Evolutionary conservation across 2,113 vertebrate species (phyloP), one percentile per base, ranked within the genome.

Genomic region (Saguinus midas): DNA sequence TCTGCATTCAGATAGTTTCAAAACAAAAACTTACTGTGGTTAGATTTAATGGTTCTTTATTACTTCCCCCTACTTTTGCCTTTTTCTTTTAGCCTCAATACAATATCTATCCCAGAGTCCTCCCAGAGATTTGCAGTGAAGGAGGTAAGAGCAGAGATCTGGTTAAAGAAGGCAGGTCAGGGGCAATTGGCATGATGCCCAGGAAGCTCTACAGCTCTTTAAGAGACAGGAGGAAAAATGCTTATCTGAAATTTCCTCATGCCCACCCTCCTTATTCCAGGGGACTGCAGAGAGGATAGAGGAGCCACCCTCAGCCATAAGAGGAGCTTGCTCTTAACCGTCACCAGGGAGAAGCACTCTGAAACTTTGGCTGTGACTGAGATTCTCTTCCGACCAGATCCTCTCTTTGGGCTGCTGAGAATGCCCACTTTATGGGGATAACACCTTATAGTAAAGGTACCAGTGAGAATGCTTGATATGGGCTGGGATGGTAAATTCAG

Each of bases 181-280:
- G 32, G 2, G 8, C 1, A 43, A 37, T 35, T 0, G 9, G 29
- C 13, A 61, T 3, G 40, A 8, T 21, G 27, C 2, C 73, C 40
- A 29, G 50, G 40, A 87, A 68, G n/a, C 37, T n/a, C 82, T 66
- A 9, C 1, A 35, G n/a, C 37, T 35, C 29, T 45, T 86, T 48
- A 48, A 81, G 79, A 50, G 32, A 64, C 13, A 27, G 68, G 9
- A 6, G 13, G 57, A 20, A 64, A 81, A 61, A 37, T 35, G 70
- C 37, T 40, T 20, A 20, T 29, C 58, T 10, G 57, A 81, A 40
- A 29, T 4, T 23, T 81, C 85, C 52, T 23, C 11, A 3, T 4
- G 61, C 25, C 52, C 29, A 3, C 8, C 5, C 1, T 64, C 27
- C 14, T 64, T 45, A n/a, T 40, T 35, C n/a, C 29, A 92, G 43